Base-by-base conservation (phyloP, 1,140 invertebrate species). In the Sogatella furcifera region DNA sequence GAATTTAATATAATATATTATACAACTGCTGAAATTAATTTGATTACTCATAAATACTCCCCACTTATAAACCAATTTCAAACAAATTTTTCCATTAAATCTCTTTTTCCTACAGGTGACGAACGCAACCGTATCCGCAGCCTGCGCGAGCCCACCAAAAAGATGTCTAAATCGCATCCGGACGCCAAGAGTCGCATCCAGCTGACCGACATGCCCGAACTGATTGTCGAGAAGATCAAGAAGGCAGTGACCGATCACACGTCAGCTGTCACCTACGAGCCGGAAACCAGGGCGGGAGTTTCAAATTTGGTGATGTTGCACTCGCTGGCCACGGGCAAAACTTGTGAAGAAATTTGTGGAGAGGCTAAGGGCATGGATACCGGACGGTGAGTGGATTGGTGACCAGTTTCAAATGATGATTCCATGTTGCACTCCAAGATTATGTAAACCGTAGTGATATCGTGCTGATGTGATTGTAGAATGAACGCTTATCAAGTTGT, bases 111-210 rank as follows among this genome's bases (percentile, higher is more conserved):
- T 10, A 64, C 71, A 80, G 80, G 79, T 19, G 75, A 79, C 31
- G 75, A 77, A 28, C 78, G 78, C 61, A 60, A 58, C 17, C 78
- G 89, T 43, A 76, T 97, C 17, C 83, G 83, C 69, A 95, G 90
- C 71, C 73, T 97, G 14, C 77, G 89, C 41, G 83, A 95, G 69
- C 90, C 95, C 0, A 69, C 69, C 0, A 89, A 90, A 69, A 99
- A 99, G 78, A 99, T 99, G 97, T 98, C 96, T 6, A 99, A 99
- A 77, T 98, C 96, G 0, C 89, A 95, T 65, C 64, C 75, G 0
- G 85, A 93, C 77, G 67, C 78, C 0, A 88, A 84, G 69, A 86
- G 86, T 62, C 77, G 87, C 57, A 90, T 99, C 52, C 80, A 89
- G 56, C 70, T 98, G 1, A 84, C 76, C 19, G 95, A 99, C 73